These are phyloP conservation scores for Ctenicera cuprea DNA, from an alignment of 2,888 invertebrate species.

Conservation along the genomic window DNA sequence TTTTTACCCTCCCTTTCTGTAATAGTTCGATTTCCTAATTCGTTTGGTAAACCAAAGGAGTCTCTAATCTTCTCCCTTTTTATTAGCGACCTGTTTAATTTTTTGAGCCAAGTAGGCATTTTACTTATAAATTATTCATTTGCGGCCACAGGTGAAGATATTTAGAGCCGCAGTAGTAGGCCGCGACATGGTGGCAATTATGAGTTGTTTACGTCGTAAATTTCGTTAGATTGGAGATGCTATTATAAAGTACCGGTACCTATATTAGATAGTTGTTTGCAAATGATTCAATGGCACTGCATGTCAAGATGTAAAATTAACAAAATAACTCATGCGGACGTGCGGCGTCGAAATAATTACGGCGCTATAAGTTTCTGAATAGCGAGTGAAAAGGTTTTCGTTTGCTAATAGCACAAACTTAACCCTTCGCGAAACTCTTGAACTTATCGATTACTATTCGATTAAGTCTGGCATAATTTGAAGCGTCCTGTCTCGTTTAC, in stretches of 20 bases:
- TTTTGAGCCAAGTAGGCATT: not conserved
- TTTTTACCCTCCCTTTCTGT: conserved; percentile 4
- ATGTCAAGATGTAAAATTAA: conserved; percentile 13
- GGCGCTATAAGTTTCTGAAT: conserved; percentile 10
- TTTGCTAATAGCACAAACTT: conserved; percentile 1
- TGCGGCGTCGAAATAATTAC: conserved; percentile 26
- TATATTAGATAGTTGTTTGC: conserved; percentile 4
- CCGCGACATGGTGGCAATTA: no score
- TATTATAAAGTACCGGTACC: not conserved
- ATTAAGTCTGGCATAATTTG: conserved; percentile 7
- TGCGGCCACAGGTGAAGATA: not conserved
- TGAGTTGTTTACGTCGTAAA: conserved; percentile 8
- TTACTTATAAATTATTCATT: not conserved
- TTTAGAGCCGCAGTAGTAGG: no score
- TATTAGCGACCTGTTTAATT: not conserved
- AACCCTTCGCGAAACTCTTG: conserved; percentile 18
- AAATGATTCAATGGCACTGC: conserved; percentile 8
- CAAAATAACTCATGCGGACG: conserved; percentile 16
- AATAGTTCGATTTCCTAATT: not conserved
- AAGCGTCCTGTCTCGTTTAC: conserved; percentile 11
- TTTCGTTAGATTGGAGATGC: not conserved
- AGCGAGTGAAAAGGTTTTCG: conserved; percentile 14
- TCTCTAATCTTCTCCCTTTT: not conserved
- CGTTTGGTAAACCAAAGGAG: not conserved
- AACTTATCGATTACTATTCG: conserved; percentile 20